Conservation (phyloP, 2,797 vertebrate genomes). For the Lepus oiostolus region DNA sequence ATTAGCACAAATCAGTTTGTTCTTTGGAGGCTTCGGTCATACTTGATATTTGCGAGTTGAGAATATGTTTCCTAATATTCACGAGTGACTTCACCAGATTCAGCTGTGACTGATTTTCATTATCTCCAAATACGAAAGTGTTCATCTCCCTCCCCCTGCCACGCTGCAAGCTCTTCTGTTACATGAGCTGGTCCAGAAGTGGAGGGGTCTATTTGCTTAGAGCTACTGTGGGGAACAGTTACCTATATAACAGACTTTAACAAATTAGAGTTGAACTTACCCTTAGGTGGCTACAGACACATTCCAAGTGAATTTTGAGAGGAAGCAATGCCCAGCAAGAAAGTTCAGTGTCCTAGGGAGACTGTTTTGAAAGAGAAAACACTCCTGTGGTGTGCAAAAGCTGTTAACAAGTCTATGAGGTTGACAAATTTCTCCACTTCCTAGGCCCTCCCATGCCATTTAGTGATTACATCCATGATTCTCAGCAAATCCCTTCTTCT, state of each 20-base stretch:
- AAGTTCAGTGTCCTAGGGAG: background rate
- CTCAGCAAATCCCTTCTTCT: background rate
- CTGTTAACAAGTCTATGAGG: background rate
- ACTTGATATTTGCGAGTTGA: background rate
- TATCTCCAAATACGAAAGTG: background rate
- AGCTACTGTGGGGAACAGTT: background rate
- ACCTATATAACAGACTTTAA: background rate
- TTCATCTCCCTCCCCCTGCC: background rate
- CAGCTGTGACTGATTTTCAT: constrained; percentile 5
- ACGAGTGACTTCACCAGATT: background rate
- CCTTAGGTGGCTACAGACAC: background rate
- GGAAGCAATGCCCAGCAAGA: background rate
- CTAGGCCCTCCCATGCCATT: background rate
- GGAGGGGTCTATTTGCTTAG: background rate
- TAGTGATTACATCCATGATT: background rate
- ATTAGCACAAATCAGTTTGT: background rate
- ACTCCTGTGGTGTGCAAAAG: background rate
- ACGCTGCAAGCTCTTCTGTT: background rate
- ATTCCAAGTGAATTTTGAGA: background rate
- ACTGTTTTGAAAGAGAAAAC: constrained; percentile 4
- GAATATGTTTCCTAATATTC: background rate
- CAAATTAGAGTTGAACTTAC: background rate
- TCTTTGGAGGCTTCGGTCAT: background rate
- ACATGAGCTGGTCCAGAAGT: background rate
- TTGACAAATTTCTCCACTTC: background rate